Conservation (phyloP, 2,888 invertebrate genomes). For the Frankliniella fusca region DNA sequence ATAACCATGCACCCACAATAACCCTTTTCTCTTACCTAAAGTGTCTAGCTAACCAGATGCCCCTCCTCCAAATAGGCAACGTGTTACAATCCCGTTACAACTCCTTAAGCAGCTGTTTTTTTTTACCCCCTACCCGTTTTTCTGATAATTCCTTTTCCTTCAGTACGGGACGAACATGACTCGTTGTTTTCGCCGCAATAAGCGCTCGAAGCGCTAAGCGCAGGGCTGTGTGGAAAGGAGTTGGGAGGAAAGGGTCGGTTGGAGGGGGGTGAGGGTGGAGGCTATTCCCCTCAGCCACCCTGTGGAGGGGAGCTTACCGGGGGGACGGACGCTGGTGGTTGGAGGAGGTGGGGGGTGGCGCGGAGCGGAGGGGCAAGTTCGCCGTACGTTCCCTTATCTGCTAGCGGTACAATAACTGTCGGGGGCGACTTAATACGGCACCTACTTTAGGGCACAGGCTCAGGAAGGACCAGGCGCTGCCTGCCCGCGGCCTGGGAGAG, state of each 20-base stretch:
- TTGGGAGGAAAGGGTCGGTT: neutral
- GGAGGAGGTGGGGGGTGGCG: neutral
- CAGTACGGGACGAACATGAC: too few relatives aligned
- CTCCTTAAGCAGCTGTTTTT: too few relatives aligned
- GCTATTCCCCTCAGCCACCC: neutral
- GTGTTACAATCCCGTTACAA: too few relatives aligned
- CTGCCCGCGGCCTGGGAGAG: neutral
- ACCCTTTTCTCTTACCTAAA: too few relatives aligned
- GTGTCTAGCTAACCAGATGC: too few relatives aligned
- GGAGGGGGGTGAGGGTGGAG: neutral
- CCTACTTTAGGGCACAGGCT: constrained; percentile 22
- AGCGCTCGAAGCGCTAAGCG: neutral
- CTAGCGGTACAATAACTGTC: constrained; percentile 21
- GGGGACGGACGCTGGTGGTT: neutral
- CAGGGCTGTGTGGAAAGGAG: neutral
- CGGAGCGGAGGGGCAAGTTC: neutral
- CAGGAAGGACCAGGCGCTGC: neutral
- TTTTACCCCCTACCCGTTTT: too few relatives aligned
- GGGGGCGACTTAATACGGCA: constrained; percentile 23
- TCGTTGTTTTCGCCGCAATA: too few relatives aligned
- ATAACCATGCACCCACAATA: too few relatives aligned
- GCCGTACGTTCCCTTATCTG: constrained; percentile 25
- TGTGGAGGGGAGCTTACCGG: too few relatives aligned
- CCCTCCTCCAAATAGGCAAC: too few relatives aligned
- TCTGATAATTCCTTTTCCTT: too few relatives aligned